Percentiles rank a stretch among this genome's conserved stretches.
These are phyloP conservation scores for Danio aesculapii DNA, from an alignment of 2,797 vertebrate species.

Conservation along the genomic window DNA sequence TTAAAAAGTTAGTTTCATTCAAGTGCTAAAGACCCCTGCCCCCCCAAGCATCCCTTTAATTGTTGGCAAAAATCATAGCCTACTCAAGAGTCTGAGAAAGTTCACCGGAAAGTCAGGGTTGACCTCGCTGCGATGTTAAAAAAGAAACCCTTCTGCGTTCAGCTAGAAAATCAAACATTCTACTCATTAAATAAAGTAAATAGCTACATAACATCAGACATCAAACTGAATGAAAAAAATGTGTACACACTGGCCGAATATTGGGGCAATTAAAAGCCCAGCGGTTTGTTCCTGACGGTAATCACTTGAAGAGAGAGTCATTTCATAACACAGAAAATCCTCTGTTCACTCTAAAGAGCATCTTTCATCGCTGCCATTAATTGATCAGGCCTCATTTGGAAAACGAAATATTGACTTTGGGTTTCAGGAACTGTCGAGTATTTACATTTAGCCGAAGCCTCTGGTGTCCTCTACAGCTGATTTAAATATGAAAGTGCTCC, in stretches of 20 bases:
- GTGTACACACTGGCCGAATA: slow-evolving; percentile 62
- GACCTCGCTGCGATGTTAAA: slow-evolving; percentile 40
- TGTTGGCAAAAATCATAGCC: slow-evolving; percentile 65
- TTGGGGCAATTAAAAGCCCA: slow-evolving; percentile 58
- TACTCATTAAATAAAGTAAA: slow-evolving; percentile 32
- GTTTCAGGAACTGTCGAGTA: slow-evolving; percentile 65
- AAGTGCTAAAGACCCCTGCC: slow-evolving; percentile 26
- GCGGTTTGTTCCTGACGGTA: slow-evolving; percentile 48
- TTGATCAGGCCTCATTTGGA: slow-evolving; percentile 75
- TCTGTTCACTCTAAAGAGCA: slow-evolving; percentile 73
- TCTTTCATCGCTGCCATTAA: slow-evolving; percentile 71
- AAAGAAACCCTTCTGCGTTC: slow-evolving; percentile 12
- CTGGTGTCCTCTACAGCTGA: slow-evolving; percentile 54
- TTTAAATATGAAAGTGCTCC: slow-evolving; percentile 60
- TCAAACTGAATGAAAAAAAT: slow-evolving; percentile 45
- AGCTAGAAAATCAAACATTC: slow-evolving; percentile 43
- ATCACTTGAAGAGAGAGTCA: slow-evolving; percentile 64
- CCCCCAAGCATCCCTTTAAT: slow-evolving; percentile 1
- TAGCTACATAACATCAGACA: slow-evolving; percentile 25
- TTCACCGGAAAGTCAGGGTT: slow-evolving; percentile 71
- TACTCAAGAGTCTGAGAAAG: slow-evolving; percentile 39
- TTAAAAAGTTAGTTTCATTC: not conserved
- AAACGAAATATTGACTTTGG: slow-evolving; percentile 81
- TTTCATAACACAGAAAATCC: slow-evolving; percentile 72
- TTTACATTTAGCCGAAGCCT: slow-evolving; percentile 52